Evolutionary conservation across 92 coral and sea anemone genomes (phyloP).

Genomic region (Porites evermanni): DNA sequence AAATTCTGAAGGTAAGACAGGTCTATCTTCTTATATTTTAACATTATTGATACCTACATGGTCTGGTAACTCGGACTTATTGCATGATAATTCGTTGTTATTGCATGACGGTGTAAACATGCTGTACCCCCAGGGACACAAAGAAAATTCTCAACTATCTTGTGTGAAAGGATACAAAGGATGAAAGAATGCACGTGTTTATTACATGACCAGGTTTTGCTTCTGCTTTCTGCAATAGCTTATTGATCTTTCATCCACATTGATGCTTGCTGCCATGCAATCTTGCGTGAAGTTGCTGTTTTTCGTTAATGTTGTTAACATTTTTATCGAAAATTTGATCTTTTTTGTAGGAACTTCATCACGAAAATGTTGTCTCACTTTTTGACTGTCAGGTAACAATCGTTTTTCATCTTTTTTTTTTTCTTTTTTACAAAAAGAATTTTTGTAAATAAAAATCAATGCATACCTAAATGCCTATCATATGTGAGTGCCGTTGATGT

Average conservation of each 20-base stretch:
- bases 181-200: neutral
- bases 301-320: too few relatives aligned
- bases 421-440: neutral
- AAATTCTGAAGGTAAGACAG: slow-evolving; percentile 86
- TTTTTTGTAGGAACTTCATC: slow-evolving; percentile 85
- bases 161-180: too few relatives aligned
- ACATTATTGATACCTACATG: neutral
- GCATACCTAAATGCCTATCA: neutral
- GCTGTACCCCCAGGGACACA: neutral
- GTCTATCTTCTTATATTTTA: neutral
- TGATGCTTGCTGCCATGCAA: neutral
- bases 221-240: neutral
- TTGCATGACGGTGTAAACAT: neutral
- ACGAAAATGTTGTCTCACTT: slow-evolving; percentile 93
- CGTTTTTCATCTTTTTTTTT: neutral
- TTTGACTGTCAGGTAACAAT: slow-evolving; percentile 90
- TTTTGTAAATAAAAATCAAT: too few relatives aligned
- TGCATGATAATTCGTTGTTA: neutral
- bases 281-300: neutral
- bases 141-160: neutral
- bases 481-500: too few relatives aligned
- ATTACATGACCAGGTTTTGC: neutral
- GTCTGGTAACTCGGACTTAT: neutral
- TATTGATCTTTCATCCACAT: neutral
- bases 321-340: neutral